Evolutionary conservation across 2,113 vertebrate genomes (phyloP).

Genomic region (Enhydra lutris): DNA sequence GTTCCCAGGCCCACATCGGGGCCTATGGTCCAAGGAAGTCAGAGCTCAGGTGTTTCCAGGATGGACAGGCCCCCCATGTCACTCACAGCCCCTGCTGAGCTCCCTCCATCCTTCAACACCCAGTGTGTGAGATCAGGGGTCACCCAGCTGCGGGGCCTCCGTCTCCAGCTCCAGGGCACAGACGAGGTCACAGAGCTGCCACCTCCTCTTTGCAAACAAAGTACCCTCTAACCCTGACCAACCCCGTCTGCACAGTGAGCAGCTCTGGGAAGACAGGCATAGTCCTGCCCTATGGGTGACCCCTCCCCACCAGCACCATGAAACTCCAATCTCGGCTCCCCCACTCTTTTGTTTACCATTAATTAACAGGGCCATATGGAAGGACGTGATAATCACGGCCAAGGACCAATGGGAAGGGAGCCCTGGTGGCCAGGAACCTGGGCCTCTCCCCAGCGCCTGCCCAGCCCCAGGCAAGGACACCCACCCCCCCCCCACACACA

Average conservation of each 20-base stretch:
- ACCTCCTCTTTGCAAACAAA: conserved; percentile 33
- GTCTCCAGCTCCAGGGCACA: neutral
- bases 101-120: neutral
- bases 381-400: conserved; percentile 80
- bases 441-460: neutral
- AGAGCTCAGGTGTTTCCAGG: neutral
- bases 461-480: neutral
- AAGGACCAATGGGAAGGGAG: conserved; percentile 67
- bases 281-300: conserved; percentile 59
- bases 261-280: conserved; percentile 60
- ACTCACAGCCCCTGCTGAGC: neutral
- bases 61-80: neutral
- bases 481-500: too few species aligned
- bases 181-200: neutral
- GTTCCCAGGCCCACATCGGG: neutral
- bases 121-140: neutral
- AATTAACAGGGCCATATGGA: conserved; percentile 89
- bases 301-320: conserved; percentile 1
- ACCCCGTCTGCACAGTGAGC: conserved; percentile 71
- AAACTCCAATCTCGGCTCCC: conserved; percentile 81
- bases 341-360: conserved; percentile 85
- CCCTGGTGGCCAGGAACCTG: conserved; percentile 36
- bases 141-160: neutral
- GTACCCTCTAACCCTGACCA: conserved; percentile 43
- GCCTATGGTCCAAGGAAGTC: neutral